phyloP scores from a whole-genome alignment of 1,140 invertebrate genomes.

The Gonioctena quinquepunctata region DNA sequence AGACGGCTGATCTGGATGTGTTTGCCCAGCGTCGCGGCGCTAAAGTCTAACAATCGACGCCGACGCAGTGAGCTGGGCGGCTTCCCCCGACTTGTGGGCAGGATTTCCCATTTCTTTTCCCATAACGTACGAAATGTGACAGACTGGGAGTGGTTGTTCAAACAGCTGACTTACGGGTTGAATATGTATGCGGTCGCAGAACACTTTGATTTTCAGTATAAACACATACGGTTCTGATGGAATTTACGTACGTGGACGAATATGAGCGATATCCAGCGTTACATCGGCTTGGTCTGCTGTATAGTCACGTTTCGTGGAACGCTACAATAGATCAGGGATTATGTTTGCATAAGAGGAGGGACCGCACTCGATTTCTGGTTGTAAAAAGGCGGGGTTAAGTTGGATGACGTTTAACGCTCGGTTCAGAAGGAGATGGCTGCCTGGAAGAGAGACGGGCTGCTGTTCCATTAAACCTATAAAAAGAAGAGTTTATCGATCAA shows the following conservation, averaged over 20 bases:
- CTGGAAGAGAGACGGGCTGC: conserved; percentile 19
- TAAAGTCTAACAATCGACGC: conserved; percentile 42
- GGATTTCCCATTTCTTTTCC: conserved; percentile 53
- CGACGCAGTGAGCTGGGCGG: conserved; percentile 50
- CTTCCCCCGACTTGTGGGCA: conserved; percentile 51
- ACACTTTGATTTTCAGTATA: conserved; percentile 31
- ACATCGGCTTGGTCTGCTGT: not conserved
- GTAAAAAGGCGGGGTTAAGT: conserved; percentile 45
- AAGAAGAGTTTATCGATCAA: conserved; percentile 39
- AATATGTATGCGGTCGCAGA: conserved; percentile 36
- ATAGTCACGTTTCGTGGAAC: conserved; percentile 40
- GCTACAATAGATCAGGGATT: conserved; percentile 41
- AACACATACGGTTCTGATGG: conserved; percentile 36
- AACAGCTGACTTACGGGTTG: conserved; percentile 24
- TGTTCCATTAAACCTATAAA: conserved; percentile 44
- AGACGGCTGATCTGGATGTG: conserved; percentile 4
- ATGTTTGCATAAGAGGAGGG: conserved; percentile 48
- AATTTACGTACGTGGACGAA: conserved; percentile 24
- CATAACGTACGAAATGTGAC: conserved; percentile 43
- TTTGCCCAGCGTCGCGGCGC: conserved; percentile 39
- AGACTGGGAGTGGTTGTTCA: conserved; percentile 51
- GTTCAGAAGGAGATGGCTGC: conserved; percentile 19
- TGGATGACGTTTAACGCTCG: conserved; percentile 28
- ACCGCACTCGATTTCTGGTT: conserved; percentile 43
- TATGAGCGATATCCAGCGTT: conserved; percentile 11